Evolutionary conservation across 2,888 invertebrate genomes (phyloP), one percentile per base, ranked within the genome.

Genomic region (Rhagophthalmus giganteus): DNA sequence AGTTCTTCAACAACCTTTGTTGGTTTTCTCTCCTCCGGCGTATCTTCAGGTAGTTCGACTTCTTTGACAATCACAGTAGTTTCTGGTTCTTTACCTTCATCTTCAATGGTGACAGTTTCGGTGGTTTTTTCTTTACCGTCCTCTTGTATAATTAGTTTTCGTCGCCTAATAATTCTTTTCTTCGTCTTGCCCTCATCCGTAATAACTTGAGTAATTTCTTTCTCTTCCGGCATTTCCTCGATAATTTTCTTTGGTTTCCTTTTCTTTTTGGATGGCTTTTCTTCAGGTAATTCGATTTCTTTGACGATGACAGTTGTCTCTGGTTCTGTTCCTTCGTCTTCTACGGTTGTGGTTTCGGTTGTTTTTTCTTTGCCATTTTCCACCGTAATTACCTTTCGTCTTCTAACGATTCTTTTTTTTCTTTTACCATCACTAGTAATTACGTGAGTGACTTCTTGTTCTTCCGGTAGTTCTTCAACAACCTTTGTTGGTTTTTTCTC

Each of bases 31-130:
- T 69, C 65, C 60, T 75, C 58, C n/a, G n/a, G n/a, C n/a, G n/a
- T n/a, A n/a, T n/a, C n/a, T 53, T 71, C 73, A 14, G 48, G 28
- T 37, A 46, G 33, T 40, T 60, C 48, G 45, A 61, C 51, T 58
- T 67, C 64, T 56, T 65, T 53, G 4, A 69, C 64, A 2, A 58
- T 58, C 15, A 71, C 64, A 24, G 71, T 68, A 37, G 61, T 71
- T 40, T 74, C 64, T 0, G 79, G 78, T 45, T 74, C 66, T 45
- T 70, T 66, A 9, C 72, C 74, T 45, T 76, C 76, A 60, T 75
- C 69, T 61, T 73, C 73, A 27, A 76, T 67, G 14, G 76, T 76
- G 37, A 72, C 65, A 32, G 78, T 76, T 69, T 77, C 74, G 0
- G 76, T 78, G 46, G 67, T 66, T 4, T 72, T 59, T 58, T 76